Conservation (phyloP, 2,113 vertebrate species). For the Embiotoca jacksoni region DNA sequence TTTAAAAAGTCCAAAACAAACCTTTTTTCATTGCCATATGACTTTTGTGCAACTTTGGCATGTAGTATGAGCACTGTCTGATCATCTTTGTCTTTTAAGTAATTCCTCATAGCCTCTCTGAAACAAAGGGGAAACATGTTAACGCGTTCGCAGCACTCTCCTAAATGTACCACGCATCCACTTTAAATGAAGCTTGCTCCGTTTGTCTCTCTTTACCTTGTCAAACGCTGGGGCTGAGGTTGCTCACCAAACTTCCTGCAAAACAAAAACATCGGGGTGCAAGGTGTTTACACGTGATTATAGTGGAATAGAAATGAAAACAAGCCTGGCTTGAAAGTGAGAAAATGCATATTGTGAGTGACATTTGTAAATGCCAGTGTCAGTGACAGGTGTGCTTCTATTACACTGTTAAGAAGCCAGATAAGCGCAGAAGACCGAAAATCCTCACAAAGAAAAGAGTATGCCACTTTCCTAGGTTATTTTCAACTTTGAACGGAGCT, state of each 20-base stretch:
- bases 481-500: too few species aligned
- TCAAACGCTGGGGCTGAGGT: constrained; percentile 94
- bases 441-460: too few species aligned
- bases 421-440: too few species aligned
- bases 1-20: constrained; percentile 55
- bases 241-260: constrained; percentile 96
- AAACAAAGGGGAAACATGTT: background rate
- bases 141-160: background rate
- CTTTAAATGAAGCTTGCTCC: background rate
- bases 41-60: constrained; percentile 98
- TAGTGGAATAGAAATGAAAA: background rate
- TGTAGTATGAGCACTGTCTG: constrained; percentile 98
- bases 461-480: too few species aligned
- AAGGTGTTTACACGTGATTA: constrained; percentile 6
- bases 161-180: background rate
- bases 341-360: background rate
- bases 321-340: background rate
- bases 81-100: constrained; percentile 96
- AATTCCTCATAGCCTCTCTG: constrained; percentile 98
- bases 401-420: too few species aligned
- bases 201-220: constrained; percentile 87
- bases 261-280: constrained; percentile 58
- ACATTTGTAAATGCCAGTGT: background rate
- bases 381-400: background rate
- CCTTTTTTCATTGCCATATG: constrained; percentile 98